A percentile compares a stretch with the other conserved stretches of the same genome.
Conservation (phyloP, 2,888 invertebrate species). For the Hyalella azteca region DNA sequence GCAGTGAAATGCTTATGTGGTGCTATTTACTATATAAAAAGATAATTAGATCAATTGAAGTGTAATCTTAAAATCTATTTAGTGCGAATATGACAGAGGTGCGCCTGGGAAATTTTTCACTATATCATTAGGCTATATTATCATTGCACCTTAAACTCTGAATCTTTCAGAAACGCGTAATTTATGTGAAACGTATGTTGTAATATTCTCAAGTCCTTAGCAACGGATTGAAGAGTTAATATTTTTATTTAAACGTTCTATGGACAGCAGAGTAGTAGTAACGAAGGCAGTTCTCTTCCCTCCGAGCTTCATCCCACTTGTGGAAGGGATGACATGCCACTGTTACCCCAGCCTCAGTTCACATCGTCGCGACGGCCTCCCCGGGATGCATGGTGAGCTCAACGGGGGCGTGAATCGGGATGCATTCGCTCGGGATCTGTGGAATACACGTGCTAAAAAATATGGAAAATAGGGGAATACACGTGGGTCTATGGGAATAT, state of each 20-base stretch:
- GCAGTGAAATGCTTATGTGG: too few relatives aligned
- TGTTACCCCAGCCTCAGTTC: not conserved
- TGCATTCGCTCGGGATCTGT: conserved; percentile 53
- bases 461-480: too few relatives aligned
- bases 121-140: too few relatives aligned
- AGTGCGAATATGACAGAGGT: too few relatives aligned
- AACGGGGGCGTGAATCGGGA: conserved; percentile 50
- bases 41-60: too few relatives aligned
- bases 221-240: not conserved
- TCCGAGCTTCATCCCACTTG: not conserved
- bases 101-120: too few relatives aligned
- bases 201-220: not conserved
- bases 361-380: conserved; percentile 56
- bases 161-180: not conserved
- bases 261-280: not conserved
- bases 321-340: not conserved
- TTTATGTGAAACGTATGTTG: not conserved
- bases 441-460: too few relatives aligned
- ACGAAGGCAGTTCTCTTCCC: not conserved
- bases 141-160: too few relatives aligned
- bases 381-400: conserved; percentile 51
- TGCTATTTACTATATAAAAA: too few relatives aligned
- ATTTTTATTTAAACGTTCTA: not conserved
- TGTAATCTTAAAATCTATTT: too few relatives aligned
- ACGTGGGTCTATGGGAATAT: too few relatives aligned